Evolutionary conservation across 2,888 invertebrate genomes (phyloP), one percentile per base, ranked within the genome.

Genomic region (Salticus scenicus): DNA sequence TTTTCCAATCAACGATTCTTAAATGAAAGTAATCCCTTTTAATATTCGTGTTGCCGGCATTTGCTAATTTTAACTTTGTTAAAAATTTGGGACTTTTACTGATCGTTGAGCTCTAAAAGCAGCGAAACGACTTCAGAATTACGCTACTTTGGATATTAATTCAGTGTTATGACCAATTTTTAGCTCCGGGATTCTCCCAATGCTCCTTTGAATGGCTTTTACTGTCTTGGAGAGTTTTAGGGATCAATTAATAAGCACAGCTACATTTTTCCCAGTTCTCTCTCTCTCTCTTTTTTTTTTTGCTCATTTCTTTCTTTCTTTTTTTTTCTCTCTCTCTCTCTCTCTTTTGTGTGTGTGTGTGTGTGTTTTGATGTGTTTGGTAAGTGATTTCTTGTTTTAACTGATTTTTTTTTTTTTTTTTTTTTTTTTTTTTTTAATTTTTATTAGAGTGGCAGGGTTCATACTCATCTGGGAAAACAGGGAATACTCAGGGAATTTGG

Each of bases 121-220:
- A 7, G 8, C 17, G 17, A 7, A 57, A 57, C 24, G 2, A 24
- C 24, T 57, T 57, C 24, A 24, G 24, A 57, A 57, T 57, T 20
- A 24, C 57, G 57, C 5, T 57, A 57, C 20, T 24, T 24, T 24
- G 2, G 57, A 24, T 57, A 57, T 57, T 57, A 57, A 57, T 57
- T 57, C 57, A 24, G 57, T 57, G 20, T 57, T 57, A 57, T 57
- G 57, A 57, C 57, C 57, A 24, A 57, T 24, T 57, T 57, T 57
- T 57, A 57, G 57, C 57, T n/a, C 5, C 2, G 57, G 17, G 5
- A 24, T 5, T 24, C 57, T 17, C 57, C 4, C 24, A 24, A 4
- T 24, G 5, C 24, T 20, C 24, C 24, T 17, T 57, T 24, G 57
- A 57, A 57, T 24, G 57, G 24, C 57, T 57, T 57, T 24, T 57